Base-by-base conservation (phyloP, 1,140 invertebrate genomes). In the Rhagoletis pomonella region DNA sequence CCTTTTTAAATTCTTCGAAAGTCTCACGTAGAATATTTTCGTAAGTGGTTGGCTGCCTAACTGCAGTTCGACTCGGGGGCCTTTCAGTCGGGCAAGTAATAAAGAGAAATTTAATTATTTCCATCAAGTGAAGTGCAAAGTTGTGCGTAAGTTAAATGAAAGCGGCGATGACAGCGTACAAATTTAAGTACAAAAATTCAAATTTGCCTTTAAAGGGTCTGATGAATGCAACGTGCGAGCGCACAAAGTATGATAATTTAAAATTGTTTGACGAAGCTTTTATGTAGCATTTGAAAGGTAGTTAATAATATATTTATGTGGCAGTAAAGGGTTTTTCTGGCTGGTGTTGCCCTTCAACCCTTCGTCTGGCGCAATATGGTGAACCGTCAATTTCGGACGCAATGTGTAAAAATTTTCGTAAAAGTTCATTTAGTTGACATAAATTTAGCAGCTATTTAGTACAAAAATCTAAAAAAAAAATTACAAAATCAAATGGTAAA, bases 41-140 rank as follows among this genome's bases (percentile, higher is more conserved):
- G 17, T 17, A 5, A 14, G 73, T 17, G 10, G 73, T 55, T 81
- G 73, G 73, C 19, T 81, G 73, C 73, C 55, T 10, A 5, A 17
- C 73, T 10, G 44, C 73, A 55, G 55, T 55, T 81, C n/a, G 73
- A 81, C 1, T 7, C 44, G 1, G n/a, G n/a, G 73, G n/a, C 73
- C 42, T 81, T 81, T 50, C 9, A 12, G 73, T 7, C 4, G 10
- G 29, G 17, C 73, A n/a, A 55, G 73, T 55, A 81, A 55, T 55
- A 29, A 58, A 81, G 19, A 47, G 17, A 55, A 81, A 55, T 81
- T 81, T 55, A 81, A 81, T 81, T 81, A 81, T 81, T 81, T 81
- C n/a, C 73, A 55, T 81, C 73, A 81, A 50, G 73, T 81, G 73
- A 55, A 81, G 50, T 55, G 73, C 44, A 81, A 81, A 81, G 50